These are phyloP conservation scores for Drosophila ochracea DNA, from an alignment of 2,888 invertebrate genomes.

Conservation along the genomic window DNA sequence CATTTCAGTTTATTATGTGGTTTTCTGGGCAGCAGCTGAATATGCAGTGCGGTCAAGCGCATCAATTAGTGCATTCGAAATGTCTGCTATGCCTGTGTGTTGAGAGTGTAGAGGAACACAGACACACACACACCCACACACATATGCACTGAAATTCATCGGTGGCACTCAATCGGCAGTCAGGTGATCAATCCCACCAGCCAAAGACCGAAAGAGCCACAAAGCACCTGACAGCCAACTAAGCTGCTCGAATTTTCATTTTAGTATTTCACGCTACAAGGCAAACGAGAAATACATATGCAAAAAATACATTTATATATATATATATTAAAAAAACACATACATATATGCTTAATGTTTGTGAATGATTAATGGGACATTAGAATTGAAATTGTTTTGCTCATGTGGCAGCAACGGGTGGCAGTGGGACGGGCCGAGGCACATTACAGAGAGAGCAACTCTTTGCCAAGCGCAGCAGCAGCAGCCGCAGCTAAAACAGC, in stretches of 20 bases:
- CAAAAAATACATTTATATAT: background rate
- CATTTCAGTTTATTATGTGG: slow-evolving; percentile 10
- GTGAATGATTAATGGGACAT: slow-evolving; percentile 79
- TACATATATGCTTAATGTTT: slow-evolving; percentile 72
- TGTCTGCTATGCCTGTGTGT: slow-evolving; percentile 28
- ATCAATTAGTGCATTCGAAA: slow-evolving; percentile 70
- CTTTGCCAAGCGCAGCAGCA: slow-evolving; percentile 47
- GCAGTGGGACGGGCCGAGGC: slow-evolving; percentile 7
- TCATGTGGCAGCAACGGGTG: slow-evolving; percentile 37
- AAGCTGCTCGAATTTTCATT: slow-evolving; percentile 73
- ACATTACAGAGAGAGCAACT: slow-evolving; percentile 23
- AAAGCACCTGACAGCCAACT: slow-evolving; percentile 74
- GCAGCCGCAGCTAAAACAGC: slow-evolving; percentile 27
- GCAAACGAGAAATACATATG: slow-evolving; percentile 35
- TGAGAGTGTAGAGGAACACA: no score
- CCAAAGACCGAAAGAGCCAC: background rate
- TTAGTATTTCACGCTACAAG: slow-evolving; percentile 77
- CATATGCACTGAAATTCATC: background rate
- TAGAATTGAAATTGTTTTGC: slow-evolving; percentile 80
- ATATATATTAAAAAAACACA: background rate
- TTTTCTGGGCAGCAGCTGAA: slow-evolving; percentile 11
- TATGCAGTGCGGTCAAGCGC: slow-evolving; percentile 60
- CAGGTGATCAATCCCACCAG: slow-evolving; percentile 56
- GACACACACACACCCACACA: rapidly evolving
- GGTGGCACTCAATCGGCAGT: slow-evolving; percentile 35